A percentile compares a stretch with the other conserved stretches of the same genome.
Conservation (phyloP, 2,888 invertebrate species). For the Leptarthrus brevirostris region DNA sequence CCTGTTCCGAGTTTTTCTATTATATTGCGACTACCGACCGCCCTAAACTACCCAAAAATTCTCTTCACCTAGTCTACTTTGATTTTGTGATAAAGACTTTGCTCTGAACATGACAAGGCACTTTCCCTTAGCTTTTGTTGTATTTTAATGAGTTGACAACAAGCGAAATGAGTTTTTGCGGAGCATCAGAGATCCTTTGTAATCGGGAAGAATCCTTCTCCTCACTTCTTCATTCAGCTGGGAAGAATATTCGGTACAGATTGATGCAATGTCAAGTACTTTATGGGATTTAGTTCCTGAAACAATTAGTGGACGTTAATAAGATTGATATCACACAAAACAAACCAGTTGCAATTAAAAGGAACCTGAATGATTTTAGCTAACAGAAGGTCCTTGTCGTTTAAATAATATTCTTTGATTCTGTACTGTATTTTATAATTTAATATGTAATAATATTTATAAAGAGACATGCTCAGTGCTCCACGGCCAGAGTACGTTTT, state of each 20-base stretch:
- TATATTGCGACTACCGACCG: not conserved
- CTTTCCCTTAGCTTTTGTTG: constrained; percentile 30
- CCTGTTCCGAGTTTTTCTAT: constrained; percentile 20
- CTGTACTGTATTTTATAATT: too few relatives aligned
- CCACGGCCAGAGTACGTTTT: too few relatives aligned
- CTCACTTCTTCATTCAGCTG: not conserved
- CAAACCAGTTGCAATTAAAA: too few relatives aligned
- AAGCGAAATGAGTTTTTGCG: constrained; percentile 31
- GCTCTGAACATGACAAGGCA: constrained; percentile 32
- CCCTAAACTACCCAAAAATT: constrained; percentile 35
- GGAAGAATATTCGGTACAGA: constrained; percentile 9
- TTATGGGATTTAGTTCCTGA: not conserved
- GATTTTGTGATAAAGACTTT: constrained; percentile 31
- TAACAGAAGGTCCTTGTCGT: too few relatives aligned
- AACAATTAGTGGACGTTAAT: not conserved
- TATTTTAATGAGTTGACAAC: constrained; percentile 40
- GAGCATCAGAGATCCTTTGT: not conserved
- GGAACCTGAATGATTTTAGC: too few relatives aligned
- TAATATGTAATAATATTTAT: too few relatives aligned
- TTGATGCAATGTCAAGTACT: constrained; percentile 19
- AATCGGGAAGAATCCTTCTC: constrained; percentile 14
- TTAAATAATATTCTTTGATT: too few relatives aligned
- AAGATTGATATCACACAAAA: too few relatives aligned
- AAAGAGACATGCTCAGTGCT: too few relatives aligned
- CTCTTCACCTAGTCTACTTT: constrained; percentile 36